These are phyloP conservation scores for Seira ritae DNA, from an alignment of 2,888 invertebrate genomes.

Conservation along the genomic window DNA sequence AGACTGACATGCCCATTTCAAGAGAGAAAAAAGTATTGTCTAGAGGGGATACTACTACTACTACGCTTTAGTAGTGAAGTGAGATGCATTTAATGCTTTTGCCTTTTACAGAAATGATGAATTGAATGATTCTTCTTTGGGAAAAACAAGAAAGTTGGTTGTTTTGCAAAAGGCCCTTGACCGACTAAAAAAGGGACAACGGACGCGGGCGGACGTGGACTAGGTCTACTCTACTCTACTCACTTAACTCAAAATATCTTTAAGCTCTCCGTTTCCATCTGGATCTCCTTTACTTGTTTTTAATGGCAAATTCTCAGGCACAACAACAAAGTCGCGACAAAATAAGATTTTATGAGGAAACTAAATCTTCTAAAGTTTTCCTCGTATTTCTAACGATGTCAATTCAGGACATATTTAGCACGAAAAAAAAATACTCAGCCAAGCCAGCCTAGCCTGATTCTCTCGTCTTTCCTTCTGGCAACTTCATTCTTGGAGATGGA, in stretches of 20 bases:
- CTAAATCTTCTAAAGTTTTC: conserved; percentile 28
- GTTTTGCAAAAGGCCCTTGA: conserved; percentile 4
- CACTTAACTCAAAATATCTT: conserved; percentile 20
- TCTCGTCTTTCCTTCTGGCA: no score
- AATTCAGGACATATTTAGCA: conserved; percentile 37
- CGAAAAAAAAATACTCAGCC: background rate
- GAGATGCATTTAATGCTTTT: no score
- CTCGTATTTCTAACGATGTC: conserved; percentile 61
- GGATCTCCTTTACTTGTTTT: no score
- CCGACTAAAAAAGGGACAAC: conserved; percentile 5
- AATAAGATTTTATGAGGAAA: conserved; percentile 1
- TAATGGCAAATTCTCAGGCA: background rate
- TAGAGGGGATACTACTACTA: no score
- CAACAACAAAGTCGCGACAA: conserved; percentile 6
- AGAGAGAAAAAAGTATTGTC: background rate
- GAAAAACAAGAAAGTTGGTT: background rate
- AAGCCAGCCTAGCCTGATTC: no score
- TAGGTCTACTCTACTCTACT: no score
- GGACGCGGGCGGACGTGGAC: no score
- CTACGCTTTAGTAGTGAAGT: no score
- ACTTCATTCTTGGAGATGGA: no score
- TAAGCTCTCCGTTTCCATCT: conserved; percentile 18
- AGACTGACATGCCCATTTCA: background rate
- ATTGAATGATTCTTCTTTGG: no score
- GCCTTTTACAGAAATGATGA: no score